Evolutionary conservation across 2,797 vertebrate genomes (phyloP).

Genomic region (Acrossocheilus wenchowensis): DNA sequence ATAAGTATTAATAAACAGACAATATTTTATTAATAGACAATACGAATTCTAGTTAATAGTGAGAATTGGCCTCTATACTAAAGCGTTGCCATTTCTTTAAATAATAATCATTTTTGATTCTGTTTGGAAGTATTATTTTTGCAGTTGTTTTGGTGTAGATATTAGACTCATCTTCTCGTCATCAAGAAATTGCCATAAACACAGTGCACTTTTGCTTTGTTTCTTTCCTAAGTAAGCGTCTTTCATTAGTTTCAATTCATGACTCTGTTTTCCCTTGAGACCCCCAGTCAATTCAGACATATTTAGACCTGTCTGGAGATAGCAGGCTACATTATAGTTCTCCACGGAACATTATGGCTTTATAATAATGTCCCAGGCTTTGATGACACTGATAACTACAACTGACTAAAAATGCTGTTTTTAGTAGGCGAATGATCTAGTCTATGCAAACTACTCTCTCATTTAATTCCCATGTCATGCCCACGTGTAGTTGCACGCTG

Average conservation of each 20-base stretch:
- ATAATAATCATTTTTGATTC: background rate
- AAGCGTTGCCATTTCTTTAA: background rate
- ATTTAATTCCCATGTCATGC: constrained; percentile 26
- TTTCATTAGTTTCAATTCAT: constrained; percentile 4
- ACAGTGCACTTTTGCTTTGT: background rate
- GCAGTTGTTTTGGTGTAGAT: background rate
- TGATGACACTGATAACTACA: constrained; percentile 15
- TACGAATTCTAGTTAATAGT: too few relatives aligned
- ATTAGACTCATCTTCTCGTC: background rate
- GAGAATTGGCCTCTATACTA: too few relatives aligned
- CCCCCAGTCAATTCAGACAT: constrained; percentile 29
- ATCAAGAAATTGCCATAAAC: background rate
- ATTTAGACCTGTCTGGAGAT: constrained; percentile 41
- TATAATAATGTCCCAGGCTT: constrained; percentile 48
- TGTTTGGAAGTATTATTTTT: background rate
- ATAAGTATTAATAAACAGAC: background rate
- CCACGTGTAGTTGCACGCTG: background rate
- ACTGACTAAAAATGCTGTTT: constrained; percentile 12
- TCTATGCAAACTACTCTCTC: constrained; percentile 1
- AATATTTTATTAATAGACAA: background rate
- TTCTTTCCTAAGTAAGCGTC: background rate
- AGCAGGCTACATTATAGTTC: constrained; percentile 31
- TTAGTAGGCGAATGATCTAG: background rate
- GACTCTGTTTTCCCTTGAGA: constrained; percentile 27
- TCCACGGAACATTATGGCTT: constrained; percentile 11